These are phyloP conservation scores for Eidolon helvum DNA, from an alignment of 2,113 vertebrate species.

Conservation along the genomic window DNA sequence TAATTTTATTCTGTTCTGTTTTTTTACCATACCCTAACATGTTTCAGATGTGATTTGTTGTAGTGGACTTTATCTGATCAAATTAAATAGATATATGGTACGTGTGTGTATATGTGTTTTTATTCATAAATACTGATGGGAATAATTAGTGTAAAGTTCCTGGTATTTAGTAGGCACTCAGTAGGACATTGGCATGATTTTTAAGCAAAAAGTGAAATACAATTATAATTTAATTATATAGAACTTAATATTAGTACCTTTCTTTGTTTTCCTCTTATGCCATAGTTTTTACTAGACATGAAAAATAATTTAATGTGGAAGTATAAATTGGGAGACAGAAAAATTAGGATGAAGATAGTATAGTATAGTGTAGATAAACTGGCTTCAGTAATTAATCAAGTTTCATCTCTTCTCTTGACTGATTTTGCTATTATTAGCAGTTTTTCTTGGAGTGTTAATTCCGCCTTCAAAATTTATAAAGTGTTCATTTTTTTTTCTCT, in stretches of 20 bases:
- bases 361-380: not conserved
- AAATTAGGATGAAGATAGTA: not conserved
- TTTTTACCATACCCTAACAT: not conserved
- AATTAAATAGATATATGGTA: not conserved
- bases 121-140: not conserved
- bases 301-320: constrained; percentile 1
- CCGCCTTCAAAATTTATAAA: not conserved
- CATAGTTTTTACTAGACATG: not conserved
- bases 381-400: not conserved
- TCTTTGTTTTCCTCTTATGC: not conserved
- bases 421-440: not conserved
- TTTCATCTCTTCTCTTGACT: not conserved
- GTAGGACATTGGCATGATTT: not conserved
- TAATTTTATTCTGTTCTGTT: constrained; percentile 36
- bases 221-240: not conserved
- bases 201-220: not conserved
- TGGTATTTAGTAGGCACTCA: not conserved
- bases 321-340: not conserved
- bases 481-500: not conserved
- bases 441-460: not conserved
- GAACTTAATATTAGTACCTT: constrained; percentile 18
- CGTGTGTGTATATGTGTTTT: not conserved
- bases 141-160: not conserved
- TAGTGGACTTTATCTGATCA: not conserved
- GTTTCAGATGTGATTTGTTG: not conserved